Conservation (phyloP, 2,888 invertebrate species). For the Hyposoter dolosus region DNA sequence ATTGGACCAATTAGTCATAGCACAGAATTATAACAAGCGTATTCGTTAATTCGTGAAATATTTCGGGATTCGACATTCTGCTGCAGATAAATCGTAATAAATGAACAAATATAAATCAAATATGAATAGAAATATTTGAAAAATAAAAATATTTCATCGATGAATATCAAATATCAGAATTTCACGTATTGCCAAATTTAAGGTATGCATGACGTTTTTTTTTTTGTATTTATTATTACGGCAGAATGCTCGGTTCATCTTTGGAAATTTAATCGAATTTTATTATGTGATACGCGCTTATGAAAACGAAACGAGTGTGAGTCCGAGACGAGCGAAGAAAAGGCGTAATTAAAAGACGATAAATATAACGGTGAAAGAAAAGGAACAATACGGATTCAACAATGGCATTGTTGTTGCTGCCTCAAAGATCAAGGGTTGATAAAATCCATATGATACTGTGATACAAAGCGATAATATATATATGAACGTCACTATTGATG, state of each 20-base stretch:
- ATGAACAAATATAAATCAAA: neutral
- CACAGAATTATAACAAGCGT: neutral
- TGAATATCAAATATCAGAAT: constrained; percentile 49
- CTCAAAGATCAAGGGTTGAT: constrained; percentile 24
- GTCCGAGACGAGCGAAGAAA: neutral
- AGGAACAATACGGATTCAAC: constrained; percentile 13
- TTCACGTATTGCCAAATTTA: constrained; percentile 72
- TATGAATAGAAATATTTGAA: neutral
- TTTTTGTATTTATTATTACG: neutral
- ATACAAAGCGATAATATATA: constrained; percentile 40
- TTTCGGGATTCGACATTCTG: neutral
- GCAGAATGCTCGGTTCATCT: neutral
- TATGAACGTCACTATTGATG: constrained; percentile 35
- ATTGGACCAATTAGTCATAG: neutral
- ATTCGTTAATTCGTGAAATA: neutral
- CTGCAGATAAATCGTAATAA: neutral
- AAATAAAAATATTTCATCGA: neutral
- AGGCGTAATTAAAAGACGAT: neutral
- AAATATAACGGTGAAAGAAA: neutral
- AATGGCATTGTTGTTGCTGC: constrained; percentile 19
- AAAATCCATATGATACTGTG: constrained; percentile 6
- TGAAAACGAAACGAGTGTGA: neutral
- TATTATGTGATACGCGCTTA: neutral
- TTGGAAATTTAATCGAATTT: neutral
- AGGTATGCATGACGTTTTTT: neutral